These are phyloP conservation scores for Piliocolobus tephrosceles DNA, from an alignment of 2,113 vertebrate genomes.

Conservation along the genomic window DNA sequence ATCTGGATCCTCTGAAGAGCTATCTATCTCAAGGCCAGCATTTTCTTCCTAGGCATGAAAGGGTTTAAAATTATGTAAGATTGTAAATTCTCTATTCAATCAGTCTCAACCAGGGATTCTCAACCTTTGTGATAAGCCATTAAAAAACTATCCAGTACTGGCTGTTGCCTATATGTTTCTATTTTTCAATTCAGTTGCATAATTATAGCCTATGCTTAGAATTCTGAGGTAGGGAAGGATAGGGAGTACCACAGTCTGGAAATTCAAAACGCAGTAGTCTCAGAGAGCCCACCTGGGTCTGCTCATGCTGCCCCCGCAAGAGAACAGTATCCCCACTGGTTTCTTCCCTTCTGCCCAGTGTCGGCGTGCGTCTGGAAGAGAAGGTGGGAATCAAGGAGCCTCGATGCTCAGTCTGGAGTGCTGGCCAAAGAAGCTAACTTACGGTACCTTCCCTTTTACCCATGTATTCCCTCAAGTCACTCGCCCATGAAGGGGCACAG, in stretches of 20 bases:
- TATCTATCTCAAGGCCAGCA: conserved; percentile 51
- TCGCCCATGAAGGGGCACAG: background rate
- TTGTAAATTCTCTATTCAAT: background rate
- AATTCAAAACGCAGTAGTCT: background rate
- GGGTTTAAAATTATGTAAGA: conserved; percentile 64
- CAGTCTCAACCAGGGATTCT: conserved; percentile 69
- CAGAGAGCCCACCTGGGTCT: too few species aligned
- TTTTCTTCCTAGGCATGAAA: conserved; percentile 76
- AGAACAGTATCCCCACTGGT: background rate
- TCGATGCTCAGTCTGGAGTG: too few species aligned
- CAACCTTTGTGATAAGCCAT: conserved; percentile 55
- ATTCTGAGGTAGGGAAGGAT: background rate
- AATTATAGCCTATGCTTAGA: background rate
- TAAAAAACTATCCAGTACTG: background rate
- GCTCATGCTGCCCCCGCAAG: background rate
- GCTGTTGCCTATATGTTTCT: background rate
- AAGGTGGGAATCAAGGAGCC: background rate
- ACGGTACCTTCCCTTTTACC: background rate
- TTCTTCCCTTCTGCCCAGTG: background rate
- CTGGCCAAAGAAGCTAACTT: background rate
- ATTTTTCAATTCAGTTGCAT: background rate
- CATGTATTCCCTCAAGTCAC: background rate
- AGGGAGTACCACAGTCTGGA: background rate
- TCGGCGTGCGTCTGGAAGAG: background rate
- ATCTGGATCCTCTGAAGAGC: conserved; percentile 51